Percentiles rank a stretch among this genome's conserved stretches.
Conservation (phyloP, 2,113 vertebrate species). For the Oxyruncus cristatus region DNA sequence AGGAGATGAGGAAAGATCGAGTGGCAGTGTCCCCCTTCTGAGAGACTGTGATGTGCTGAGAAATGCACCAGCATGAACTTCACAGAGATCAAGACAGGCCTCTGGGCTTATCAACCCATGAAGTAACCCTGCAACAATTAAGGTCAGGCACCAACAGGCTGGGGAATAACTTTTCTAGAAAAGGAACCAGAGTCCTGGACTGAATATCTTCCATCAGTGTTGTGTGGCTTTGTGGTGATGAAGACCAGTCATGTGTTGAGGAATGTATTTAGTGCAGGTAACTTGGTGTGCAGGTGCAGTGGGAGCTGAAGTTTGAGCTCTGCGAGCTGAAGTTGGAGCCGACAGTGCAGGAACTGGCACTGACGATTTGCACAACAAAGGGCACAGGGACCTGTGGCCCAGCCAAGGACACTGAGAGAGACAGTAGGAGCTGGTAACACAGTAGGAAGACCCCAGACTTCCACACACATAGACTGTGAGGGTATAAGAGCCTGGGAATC, state of each 20-base stretch:
- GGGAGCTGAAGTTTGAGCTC: background rate
- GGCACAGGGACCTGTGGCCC: background rate
- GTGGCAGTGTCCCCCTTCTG: background rate
- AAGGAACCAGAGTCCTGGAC: background rate
- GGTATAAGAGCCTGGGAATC: background rate
- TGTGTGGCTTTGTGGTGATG: background rate
- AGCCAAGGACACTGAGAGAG: background rate
- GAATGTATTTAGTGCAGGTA: background rate
- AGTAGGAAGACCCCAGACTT: background rate
- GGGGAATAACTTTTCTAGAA: background rate
- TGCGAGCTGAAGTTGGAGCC: background rate
- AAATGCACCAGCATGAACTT: background rate
- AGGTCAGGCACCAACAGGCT: background rate
- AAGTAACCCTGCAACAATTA: background rate
- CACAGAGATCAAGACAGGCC: background rate
- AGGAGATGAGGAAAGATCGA: background rate
- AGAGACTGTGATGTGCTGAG: background rate
- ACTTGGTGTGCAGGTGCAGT: background rate
- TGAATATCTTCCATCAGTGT: background rate
- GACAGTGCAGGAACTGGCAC: rapidly evolving
- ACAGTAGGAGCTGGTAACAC: background rate
- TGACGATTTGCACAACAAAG: too few species aligned
- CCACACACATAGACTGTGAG: background rate
- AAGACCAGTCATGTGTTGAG: background rate
- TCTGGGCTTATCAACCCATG: background rate